Percentiles rank a stretch among this genome's conserved stretches.
These are phyloP conservation scores for Benthosema pterotum DNA, from an alignment of 2,797 vertebrate genomes.

Conservation along the genomic window DNA sequence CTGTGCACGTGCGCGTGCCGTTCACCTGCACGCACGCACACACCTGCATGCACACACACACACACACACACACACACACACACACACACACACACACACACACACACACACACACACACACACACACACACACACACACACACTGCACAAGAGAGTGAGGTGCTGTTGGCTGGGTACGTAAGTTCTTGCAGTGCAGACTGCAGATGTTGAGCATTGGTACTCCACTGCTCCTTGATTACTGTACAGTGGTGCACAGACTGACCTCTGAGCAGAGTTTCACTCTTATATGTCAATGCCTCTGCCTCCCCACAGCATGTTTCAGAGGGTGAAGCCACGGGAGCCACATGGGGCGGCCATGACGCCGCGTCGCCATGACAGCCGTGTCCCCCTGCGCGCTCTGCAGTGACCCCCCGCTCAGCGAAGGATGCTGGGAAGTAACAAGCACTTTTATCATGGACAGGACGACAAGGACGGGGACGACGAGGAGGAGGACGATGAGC, in stretches of 20 bases:
- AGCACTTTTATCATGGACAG: slow-evolving; percentile 84
- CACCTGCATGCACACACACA: not conserved
- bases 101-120: not conserved
- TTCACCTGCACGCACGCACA: not conserved
- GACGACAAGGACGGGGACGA: slow-evolving; percentile 88
- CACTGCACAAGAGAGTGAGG: slow-evolving; percentile 13
- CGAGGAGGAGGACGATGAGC: slow-evolving; percentile 84
- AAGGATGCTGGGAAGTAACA: slow-evolving; percentile 85
- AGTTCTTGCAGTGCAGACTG: not conserved
- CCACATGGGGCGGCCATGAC: slow-evolving; percentile 77
- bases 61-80: slow-evolving; percentile 13
- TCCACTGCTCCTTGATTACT: not conserved
- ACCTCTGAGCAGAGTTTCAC: not conserved
- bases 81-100: not conserved
- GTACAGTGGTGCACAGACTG: no score
- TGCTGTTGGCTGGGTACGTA: no score
- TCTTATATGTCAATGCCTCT: slow-evolving; percentile 63
- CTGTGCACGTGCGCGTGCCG: not conserved
- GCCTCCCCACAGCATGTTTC: slow-evolving; percentile 71
- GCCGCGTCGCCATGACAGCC: slow-evolving; percentile 76
- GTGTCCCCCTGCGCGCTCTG: slow-evolving; percentile 87
- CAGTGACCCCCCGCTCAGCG: slow-evolving; percentile 83
- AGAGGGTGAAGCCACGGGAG: slow-evolving; percentile 72
- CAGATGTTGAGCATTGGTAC: slow-evolving; percentile 46
- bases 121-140: slow-evolving; percentile 4